Percentiles rank a stretch among this genome's conserved stretches.
phyloP scores from a whole-genome alignment of 1,140 invertebrate genomes.

The Forficula auricularia region DNA sequence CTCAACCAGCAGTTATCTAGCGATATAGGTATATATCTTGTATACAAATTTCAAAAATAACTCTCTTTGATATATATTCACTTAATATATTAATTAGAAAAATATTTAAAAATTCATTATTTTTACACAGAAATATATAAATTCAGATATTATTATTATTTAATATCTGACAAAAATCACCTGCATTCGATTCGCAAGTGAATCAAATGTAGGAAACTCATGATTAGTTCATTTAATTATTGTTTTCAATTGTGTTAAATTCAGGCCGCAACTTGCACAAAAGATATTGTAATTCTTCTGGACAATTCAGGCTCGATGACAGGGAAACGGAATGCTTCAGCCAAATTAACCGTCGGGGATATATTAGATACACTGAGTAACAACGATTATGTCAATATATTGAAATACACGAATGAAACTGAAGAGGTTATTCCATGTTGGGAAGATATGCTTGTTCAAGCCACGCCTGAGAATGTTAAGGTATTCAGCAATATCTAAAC shows the following conservation, averaged over 20 bases:
- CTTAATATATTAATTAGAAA: no score
- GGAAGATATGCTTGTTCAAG: conserved; percentile 61
- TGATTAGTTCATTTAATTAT: conserved; percentile 79
- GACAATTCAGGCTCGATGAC: conserved; percentile 97
- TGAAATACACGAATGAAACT: conserved; percentile 49
- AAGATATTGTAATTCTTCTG: conserved; percentile 89
- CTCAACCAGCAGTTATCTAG: no score
- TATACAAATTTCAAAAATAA: no score
- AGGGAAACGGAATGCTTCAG: conserved; percentile 57
- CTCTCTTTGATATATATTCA: no score
- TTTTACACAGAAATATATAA: no score
- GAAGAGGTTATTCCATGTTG: conserved; percentile 63
- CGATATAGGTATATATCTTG: no score
- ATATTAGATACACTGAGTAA: conserved; percentile 92
- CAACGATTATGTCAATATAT: conserved; percentile 92
- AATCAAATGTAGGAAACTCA: no score
- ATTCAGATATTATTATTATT: no score
- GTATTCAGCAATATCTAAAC: conserved; percentile 14
- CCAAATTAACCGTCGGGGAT: conserved; percentile 58
- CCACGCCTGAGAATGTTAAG: conserved; percentile 73
- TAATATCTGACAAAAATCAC: no score
- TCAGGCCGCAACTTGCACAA: conserved; percentile 89
- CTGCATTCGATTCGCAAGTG: no score
- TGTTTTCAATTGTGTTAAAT: conserved; percentile 85
- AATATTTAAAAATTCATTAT: no score